Conservation (phyloP, 2,888 invertebrate genomes). For the Microctonus aethiopoides region DNA sequence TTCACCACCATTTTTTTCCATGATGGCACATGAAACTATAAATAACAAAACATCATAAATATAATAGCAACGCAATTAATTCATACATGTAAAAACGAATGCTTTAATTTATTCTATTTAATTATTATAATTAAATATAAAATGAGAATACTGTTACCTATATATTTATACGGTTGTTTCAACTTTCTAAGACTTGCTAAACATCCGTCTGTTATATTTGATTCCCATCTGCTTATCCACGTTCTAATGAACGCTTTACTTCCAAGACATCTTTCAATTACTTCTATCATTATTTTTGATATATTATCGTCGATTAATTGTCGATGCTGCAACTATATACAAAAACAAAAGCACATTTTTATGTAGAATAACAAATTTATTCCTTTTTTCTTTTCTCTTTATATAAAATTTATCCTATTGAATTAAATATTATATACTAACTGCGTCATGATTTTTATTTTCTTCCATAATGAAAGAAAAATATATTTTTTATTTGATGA, state of each 20-base stretch:
- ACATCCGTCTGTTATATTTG: not conserved
- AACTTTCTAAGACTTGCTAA: not conserved
- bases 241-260: not conserved
- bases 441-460: too few relatives aligned
- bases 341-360: not conserved
- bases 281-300: not conserved
- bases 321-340: not conserved
- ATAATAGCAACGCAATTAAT: too few relatives aligned
- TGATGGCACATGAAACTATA: not conserved
- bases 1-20: conserved; percentile 27
- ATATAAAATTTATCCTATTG: not conserved
- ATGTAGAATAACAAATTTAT: too few relatives aligned
- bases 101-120: too few relatives aligned
- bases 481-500: too few relatives aligned
- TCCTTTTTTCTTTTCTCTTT: too few relatives aligned
- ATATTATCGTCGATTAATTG: not conserved
- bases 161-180: not conserved
- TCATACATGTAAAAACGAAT: too few relatives aligned
- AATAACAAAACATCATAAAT: not conserved
- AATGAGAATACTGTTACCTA: not conserved
- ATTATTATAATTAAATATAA: too few relatives aligned
- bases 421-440: too few relatives aligned
- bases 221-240: not conserved
- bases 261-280: not conserved
- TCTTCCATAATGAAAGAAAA: too few relatives aligned